Conservation (phyloP, 2,797 vertebrate genomes). For the Apogon hyalosoma region DNA sequence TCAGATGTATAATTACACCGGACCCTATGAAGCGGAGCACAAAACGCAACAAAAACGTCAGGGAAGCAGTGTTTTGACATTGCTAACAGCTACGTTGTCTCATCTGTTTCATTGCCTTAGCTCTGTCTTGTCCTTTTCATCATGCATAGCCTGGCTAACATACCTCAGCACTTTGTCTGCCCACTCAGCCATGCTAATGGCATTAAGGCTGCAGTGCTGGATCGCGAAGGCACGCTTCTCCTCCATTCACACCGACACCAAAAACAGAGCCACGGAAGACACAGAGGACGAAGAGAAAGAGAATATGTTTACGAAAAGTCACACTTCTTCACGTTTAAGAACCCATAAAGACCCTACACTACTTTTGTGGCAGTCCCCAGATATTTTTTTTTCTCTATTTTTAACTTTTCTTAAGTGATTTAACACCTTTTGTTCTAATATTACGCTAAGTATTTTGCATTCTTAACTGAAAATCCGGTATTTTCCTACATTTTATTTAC, state of each 20-base stretch:
- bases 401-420: too few relatives aligned
- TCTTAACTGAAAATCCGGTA: too few relatives aligned
- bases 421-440: too few relatives aligned
- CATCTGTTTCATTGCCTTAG: conserved; percentile 37
- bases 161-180: conserved; percentile 56
- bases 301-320: conserved; percentile 2
- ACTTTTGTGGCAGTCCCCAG: too few relatives aligned
- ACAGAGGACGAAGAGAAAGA: neutral
- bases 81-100: conserved; percentile 39
- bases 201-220: conserved; percentile 42
- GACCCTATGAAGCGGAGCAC: conserved; percentile 24
- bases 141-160: conserved; percentile 31
- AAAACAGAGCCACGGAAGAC: conserved; percentile 10
- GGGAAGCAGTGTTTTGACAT: conserved; percentile 35
- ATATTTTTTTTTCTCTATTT: too few relatives aligned
- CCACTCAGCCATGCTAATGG: conserved; percentile 63
- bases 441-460: too few relatives aligned
- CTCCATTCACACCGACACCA: conserved; percentile 8
- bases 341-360: too few relatives aligned
- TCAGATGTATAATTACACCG: conserved; percentile 4
- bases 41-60: conserved; percentile 13
- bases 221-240: conserved; percentile 19
- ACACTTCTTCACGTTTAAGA: too few relatives aligned
- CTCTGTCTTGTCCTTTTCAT: conserved; percentile 39
- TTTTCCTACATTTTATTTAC: too few relatives aligned